Percentiles rank a stretch among this genome's conserved stretches.
These are phyloP conservation scores for Neosilurus hyrtlii DNA, from an alignment of 2,797 vertebrate genomes.

Conservation along the genomic window DNA sequence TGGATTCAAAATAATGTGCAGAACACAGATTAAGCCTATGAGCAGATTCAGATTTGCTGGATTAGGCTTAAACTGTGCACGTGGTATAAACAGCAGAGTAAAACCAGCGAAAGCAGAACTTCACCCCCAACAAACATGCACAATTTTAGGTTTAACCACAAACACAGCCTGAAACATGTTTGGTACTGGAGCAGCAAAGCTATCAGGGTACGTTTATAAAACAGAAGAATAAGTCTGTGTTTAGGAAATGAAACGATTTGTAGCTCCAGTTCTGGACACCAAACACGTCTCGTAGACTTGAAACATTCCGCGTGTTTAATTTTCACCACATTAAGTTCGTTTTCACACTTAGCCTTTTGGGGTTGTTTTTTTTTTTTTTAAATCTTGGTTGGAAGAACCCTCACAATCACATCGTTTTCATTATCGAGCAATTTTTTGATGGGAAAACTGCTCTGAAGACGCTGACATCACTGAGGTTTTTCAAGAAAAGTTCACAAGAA, in stretches of 20 bases:
- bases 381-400: not conserved
- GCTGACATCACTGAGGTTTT: no score
- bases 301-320: not conserved
- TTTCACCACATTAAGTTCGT: not conserved
- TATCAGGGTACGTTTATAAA: not conserved
- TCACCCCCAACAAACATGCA: no score
- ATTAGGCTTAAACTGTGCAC: conserved; percentile 20
- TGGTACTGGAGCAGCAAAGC: not conserved
- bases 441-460: no score
- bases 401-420: no score
- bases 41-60: not conserved
- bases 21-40: conserved; percentile 2
- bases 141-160: not conserved
- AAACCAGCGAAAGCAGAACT: not conserved
- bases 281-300: not conserved
- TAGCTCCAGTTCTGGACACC: not conserved
- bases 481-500: no score
- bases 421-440: no score
- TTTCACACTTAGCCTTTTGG: not conserved
- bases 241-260: not conserved
- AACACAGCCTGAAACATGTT: not conserved
- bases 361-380: not conserved
- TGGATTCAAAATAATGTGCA: not conserved
- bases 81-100: not conserved
- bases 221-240: not conserved